Conservation (phyloP, 2,888 invertebrate species). For the Thysanoteuthis rhombus region DNA sequence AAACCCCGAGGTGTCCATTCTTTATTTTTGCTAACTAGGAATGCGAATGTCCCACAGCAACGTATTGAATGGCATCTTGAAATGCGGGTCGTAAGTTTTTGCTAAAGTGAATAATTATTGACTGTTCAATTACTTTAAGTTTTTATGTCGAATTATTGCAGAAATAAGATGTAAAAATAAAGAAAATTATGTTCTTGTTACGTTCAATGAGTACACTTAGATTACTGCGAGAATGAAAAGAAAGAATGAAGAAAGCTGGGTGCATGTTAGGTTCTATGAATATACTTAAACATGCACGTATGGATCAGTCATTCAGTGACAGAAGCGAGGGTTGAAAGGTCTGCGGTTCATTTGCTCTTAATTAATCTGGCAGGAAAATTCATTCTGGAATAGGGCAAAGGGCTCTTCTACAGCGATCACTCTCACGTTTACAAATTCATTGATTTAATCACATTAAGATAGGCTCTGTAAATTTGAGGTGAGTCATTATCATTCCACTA, state of each 20-base stretch:
- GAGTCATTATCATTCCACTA: too few relatives aligned
- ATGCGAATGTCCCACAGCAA: not conserved
- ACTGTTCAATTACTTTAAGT: not conserved
- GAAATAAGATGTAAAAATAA: too few relatives aligned
- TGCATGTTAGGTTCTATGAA: too few relatives aligned
- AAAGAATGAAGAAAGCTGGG: not conserved
- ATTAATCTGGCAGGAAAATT: not conserved
- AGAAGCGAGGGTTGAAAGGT: not conserved
- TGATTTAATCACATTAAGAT: not conserved
- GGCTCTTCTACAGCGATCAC: not conserved
- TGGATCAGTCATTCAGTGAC: not conserved
- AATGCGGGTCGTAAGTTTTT: not conserved
- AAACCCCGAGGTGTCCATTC: not conserved
- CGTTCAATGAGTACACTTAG: too few relatives aligned
- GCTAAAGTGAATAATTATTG: not conserved
- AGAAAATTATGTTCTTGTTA: too few relatives aligned
- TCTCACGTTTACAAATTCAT: not conserved
- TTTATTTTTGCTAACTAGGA: not conserved
- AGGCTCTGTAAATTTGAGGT: too few relatives aligned
- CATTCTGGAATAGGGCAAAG: not conserved
- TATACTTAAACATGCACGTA: not conserved
- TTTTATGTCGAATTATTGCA: not conserved
- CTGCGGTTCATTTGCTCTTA: not conserved
- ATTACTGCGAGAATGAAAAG: too few relatives aligned
- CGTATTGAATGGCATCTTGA: not conserved